Conservation (phyloP, 2,888 invertebrate species). For the Sphecodes monilicornis region DNA sequence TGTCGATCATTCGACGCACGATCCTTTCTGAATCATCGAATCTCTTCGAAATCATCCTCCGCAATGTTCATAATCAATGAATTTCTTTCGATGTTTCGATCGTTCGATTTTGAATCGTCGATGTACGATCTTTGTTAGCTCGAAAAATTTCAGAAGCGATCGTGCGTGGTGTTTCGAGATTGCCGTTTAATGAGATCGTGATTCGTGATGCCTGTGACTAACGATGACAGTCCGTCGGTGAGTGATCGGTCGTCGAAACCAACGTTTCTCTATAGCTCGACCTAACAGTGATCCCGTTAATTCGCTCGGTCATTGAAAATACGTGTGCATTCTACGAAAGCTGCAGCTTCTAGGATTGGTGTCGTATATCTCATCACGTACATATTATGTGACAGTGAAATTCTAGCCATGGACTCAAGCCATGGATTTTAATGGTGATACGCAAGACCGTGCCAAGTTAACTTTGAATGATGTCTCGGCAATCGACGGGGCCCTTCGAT, state of each 20-base stretch:
- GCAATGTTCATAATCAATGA: not conserved
- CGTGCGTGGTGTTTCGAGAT: constrained; percentile 40
- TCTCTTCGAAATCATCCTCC: not conserved
- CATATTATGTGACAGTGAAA: constrained; percentile 74
- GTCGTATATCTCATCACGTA: constrained; percentile 69
- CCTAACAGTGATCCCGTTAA: constrained; percentile 56
- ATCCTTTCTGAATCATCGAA: constrained; percentile 54
- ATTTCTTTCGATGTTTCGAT: not conserved
- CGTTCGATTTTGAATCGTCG: not conserved
- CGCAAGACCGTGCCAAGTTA: constrained; percentile 74
- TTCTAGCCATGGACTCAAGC: constrained; percentile 83
- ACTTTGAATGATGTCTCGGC: constrained; percentile 67
- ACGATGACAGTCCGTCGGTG: constrained; percentile 28
- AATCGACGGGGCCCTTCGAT: constrained; percentile 71
- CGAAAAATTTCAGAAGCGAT: constrained; percentile 41
- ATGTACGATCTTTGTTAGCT: not conserved
- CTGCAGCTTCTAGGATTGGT: constrained; percentile 76
- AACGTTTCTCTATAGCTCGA: constrained; percentile 38
- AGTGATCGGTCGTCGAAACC: constrained; percentile 41
- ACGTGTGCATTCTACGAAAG: constrained; percentile 82
- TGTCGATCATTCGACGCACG: constrained; percentile 37
- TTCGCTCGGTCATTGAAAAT: constrained; percentile 54
- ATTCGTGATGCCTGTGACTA: constrained; percentile 15
- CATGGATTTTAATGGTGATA: constrained; percentile 83
- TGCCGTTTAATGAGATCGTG: constrained; percentile 15